phyloP scores from a whole-genome alignment of 64 coral and sea anemone genomes.

The Exaiptasia diaphana region DNA sequence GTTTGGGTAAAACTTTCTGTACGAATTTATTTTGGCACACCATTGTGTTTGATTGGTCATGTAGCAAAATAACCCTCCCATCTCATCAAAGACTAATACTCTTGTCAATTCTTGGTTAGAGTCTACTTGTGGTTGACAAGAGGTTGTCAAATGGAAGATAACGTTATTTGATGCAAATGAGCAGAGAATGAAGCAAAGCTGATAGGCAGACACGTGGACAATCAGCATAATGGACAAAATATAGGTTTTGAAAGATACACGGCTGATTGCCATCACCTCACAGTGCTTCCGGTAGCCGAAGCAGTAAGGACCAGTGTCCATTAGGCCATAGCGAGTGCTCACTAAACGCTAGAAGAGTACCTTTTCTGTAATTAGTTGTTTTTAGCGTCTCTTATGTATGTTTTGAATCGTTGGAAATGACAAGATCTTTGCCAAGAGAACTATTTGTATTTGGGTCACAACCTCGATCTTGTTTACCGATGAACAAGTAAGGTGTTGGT shows the following conservation, averaged over 20 bases:
- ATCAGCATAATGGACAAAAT: slow-evolving; percentile 40
- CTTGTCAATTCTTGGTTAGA: slow-evolving; percentile 36
- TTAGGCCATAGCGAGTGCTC: slow-evolving; percentile 13
- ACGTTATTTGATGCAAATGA: slow-evolving; percentile 70
- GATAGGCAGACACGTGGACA: slow-evolving; percentile 66
- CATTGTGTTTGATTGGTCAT: slow-evolving; percentile 65
- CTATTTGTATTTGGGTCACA: not conserved
- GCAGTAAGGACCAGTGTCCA: not conserved
- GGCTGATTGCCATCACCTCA: slow-evolving; percentile 37
- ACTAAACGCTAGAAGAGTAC: not conserved
- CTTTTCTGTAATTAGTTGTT: not conserved
- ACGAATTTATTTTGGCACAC: too few species aligned
- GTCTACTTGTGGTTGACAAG: slow-evolving; percentile 36
- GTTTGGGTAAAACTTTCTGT: too few species aligned
- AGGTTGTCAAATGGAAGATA: slow-evolving; percentile 37
- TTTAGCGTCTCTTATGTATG: not conserved
- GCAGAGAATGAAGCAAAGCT: slow-evolving; percentile 1
- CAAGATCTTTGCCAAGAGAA: not conserved
- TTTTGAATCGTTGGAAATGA: not conserved
- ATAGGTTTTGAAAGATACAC: slow-evolving; percentile 67
- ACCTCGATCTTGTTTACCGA: not conserved
- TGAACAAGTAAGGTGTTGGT: not conserved
- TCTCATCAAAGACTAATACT: slow-evolving; percentile 67
- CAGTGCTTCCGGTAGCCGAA: slow-evolving; percentile 55
- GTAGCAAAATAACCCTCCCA: slow-evolving; percentile 43